A percentile compares a stretch with the other conserved stretches of the same genome.
Evolutionary conservation across 1,140 invertebrate species (phyloP).

Genomic region (Caenorhabditis elegans): DNA sequence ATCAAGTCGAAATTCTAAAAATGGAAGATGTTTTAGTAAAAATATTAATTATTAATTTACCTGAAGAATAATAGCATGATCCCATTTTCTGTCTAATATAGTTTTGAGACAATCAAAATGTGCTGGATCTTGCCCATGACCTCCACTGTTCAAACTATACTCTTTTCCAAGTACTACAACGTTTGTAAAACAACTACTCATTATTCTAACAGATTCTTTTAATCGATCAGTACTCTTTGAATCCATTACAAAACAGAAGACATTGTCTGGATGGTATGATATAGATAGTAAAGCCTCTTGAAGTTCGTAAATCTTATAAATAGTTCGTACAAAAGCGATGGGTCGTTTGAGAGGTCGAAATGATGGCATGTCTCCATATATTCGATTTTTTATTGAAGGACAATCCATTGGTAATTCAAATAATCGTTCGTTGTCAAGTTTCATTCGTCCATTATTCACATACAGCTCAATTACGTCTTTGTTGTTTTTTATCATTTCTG

Average conservation of each 20-base stretch:
- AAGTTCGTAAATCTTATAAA: constrained; percentile 10
- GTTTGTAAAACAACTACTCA: constrained; percentile 19
- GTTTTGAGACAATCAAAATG: constrained; percentile 2
- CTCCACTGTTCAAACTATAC: constrained; percentile 21
- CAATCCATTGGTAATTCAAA: constrained; percentile 26
- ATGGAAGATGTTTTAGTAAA: not conserved
- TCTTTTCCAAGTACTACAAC: constrained; percentile 23
- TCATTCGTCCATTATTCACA: constrained; percentile 17
- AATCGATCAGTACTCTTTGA: not conserved
- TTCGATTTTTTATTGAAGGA: not conserved
- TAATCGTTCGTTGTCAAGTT: not conserved
- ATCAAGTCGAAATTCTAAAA: constrained; percentile 23
- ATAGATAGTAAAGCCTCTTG: constrained; percentile 1
- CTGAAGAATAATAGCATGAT: not conserved
- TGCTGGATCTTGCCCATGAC: constrained; percentile 21
- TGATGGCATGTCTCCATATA: constrained; percentile 14
- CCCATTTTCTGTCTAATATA: constrained; percentile 18
- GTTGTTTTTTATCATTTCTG: constrained; percentile 13
- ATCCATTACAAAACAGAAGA: constrained; percentile 9
- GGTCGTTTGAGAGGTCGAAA: not conserved
- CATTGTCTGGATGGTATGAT: constrained; percentile 20
- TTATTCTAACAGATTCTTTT: not conserved
- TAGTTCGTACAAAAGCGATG: constrained; percentile 4
- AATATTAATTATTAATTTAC: not conserved
- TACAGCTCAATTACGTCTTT: not conserved